These are phyloP conservation scores for Tympanoctomys barrerae DNA, from an alignment of 2,797 vertebrate genomes.

Conservation along the genomic window DNA sequence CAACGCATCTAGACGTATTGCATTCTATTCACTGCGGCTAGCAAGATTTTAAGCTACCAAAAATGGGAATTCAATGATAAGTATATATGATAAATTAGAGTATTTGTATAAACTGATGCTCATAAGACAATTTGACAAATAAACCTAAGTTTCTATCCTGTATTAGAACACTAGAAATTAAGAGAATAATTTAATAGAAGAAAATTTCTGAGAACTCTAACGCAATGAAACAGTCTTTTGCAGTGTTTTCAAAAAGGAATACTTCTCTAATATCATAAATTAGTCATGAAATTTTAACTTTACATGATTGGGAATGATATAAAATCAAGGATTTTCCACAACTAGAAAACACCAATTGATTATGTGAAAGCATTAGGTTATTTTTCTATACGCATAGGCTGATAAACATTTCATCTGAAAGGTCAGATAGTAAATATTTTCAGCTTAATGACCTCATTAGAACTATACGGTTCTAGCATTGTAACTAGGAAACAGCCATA, in stretches of 20 bases:
- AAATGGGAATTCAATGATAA: neutral
- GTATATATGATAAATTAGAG: neutral
- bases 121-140: neutral
- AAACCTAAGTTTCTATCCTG: neutral
- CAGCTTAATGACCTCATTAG: neutral
- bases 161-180: neutral
- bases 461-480: neutral
- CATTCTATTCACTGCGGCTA: neutral
- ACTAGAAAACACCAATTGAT: neutral
- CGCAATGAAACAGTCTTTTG: neutral
- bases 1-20: neutral
- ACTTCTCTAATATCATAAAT: neutral
- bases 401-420: neutral
- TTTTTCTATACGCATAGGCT: neutral
- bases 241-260: neutral
- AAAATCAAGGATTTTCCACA: neutral
- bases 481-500: neutral
- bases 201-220: neutral
- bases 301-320: neutral
- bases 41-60: neutral
- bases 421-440: neutral
- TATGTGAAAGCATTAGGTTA: constrained; percentile 29
- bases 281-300: neutral
- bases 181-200: constrained; percentile 14
- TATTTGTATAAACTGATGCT: neutral